Base-by-base conservation (phyloP, 2,888 invertebrate species). In the Eurytoma adleriae region DNA sequence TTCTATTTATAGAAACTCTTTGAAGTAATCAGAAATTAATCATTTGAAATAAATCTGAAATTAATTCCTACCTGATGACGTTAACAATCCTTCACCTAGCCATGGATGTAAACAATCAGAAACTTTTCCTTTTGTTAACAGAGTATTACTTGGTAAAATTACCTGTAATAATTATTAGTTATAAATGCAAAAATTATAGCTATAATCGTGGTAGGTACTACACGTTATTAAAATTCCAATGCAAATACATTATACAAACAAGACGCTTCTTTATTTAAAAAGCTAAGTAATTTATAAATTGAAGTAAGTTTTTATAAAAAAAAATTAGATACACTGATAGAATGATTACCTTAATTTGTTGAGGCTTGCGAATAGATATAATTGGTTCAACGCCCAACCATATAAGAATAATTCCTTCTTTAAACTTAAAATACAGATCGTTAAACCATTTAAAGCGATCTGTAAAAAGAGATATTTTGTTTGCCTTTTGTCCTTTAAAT, bases 31-130 rank as follows among this genome's bases (percentile, higher is more conserved):
- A 30, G 1, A 4, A 13, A 16, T 4, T 40, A 10, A 13, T 10
- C 13, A 18, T 16, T n/a, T 27, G 5, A 64, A 4, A n/a, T 12
- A 10, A 14, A 40, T 24, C 14, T 16, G 0, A 40, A 18, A 10
- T 40, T 5, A n/a, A n/a, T n/a, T n/a, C 52, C 10, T 68, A 87
- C 92, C 92, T 52, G 86, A 86, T 56, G 91, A 90, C 18, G 91
- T 92, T 0, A 92, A 85, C 0, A 92, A 86, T 0, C 92, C 92
- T 5, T 89, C 84, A 1, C 92, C 92, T 56, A 92, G 86, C 92
- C 92, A 92, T 1, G 91, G 90, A 78, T 87, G 85, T 0, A 92
- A 68, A 66, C 89, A 86, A 0, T 90, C 83, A 80, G 92, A 93
- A 1, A 88, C 82, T 10, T 84, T 80, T 0, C 92, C 90, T 84